phyloP scores from a whole-genome alignment of 2,888 invertebrate species.

The Noctua pronuba region DNA sequence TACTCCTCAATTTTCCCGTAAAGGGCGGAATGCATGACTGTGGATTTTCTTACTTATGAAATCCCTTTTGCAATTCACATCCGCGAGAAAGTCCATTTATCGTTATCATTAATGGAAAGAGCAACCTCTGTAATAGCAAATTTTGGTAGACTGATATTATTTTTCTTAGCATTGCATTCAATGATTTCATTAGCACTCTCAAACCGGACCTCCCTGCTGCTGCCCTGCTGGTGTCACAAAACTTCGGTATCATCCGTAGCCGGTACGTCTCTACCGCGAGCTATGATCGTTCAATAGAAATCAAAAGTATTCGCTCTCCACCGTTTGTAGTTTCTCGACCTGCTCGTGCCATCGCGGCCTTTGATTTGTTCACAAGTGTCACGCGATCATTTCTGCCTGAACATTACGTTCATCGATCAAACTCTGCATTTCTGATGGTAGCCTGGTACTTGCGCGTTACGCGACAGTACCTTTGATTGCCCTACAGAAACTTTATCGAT shows the following conservation, averaged over 20 bases:
- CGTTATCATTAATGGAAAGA: conserved; percentile 13
- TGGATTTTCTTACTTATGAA: background rate
- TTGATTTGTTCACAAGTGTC: conserved; percentile 75
- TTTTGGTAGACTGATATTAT: conserved; percentile 9
- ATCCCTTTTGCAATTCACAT: background rate
- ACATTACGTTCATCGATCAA: conserved; percentile 75
- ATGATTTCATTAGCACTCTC: conserved; percentile 28
- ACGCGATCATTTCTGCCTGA: conserved; percentile 75
- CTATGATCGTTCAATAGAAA: conserved; percentile 71
- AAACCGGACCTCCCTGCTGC: too few species aligned
- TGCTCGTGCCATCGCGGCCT: conserved; percentile 80
- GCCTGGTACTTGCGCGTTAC: conserved; percentile 20
- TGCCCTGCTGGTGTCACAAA: conserved; percentile 27
- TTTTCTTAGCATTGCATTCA: conserved; percentile 1
- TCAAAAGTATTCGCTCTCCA: conserved; percentile 76
- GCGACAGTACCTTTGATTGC: conserved; percentile 35
- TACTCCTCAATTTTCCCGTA: conserved; percentile 28
- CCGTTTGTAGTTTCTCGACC: conserved; percentile 75
- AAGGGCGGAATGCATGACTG: background rate
- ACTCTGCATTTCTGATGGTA: conserved; percentile 53
- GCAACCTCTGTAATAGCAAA: background rate
- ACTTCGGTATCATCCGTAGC: conserved; percentile 32
- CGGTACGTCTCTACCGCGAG: conserved; percentile 65
- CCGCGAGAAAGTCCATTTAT: background rate
- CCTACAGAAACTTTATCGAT: conserved; percentile 43